phyloP scores from a whole-genome alignment of 2,113 vertebrate species.

The Pomatorhinus ruficollis region DNA sequence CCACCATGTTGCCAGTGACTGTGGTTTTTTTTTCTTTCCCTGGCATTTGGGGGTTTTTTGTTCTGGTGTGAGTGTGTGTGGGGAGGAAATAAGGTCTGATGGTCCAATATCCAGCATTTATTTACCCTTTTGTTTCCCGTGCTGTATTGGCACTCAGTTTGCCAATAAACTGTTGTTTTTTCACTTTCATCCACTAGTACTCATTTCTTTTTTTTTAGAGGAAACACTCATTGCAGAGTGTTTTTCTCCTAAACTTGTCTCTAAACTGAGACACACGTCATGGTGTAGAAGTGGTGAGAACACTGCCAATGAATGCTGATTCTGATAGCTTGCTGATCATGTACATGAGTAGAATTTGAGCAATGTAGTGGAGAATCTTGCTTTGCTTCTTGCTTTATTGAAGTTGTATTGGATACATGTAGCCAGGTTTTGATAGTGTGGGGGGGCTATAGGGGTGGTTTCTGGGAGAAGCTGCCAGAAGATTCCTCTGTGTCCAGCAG shows the following conservation, averaged over 20 bases:
- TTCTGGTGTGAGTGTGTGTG: accelerated
- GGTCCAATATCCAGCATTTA: neutral
- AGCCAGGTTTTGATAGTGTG: neutral
- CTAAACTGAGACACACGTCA: neutral
- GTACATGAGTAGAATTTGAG: neutral
- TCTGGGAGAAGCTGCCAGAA: neutral
- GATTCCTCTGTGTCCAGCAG: neutral
- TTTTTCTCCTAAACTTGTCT: neutral
- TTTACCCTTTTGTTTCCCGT: accelerated
- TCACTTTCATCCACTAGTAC: neutral
- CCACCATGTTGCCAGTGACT: accelerated
- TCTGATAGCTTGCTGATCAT: neutral
- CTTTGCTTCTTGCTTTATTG: neutral
- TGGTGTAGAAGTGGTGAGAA: neutral
- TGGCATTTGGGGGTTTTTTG: accelerated
- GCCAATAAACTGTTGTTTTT: neutral
- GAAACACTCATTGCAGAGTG: neutral
- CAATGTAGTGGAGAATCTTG: accelerated
- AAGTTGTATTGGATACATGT: neutral
- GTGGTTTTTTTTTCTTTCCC: neutral
- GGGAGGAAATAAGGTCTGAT: neutral
- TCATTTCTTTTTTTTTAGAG: neutral
- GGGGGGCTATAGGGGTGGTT: neutral
- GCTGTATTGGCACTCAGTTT: accelerated
- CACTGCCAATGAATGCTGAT: neutral